phyloP scores from a whole-genome alignment of 2,113 vertebrate species.

The Mystacornis crossleyi region DNA sequence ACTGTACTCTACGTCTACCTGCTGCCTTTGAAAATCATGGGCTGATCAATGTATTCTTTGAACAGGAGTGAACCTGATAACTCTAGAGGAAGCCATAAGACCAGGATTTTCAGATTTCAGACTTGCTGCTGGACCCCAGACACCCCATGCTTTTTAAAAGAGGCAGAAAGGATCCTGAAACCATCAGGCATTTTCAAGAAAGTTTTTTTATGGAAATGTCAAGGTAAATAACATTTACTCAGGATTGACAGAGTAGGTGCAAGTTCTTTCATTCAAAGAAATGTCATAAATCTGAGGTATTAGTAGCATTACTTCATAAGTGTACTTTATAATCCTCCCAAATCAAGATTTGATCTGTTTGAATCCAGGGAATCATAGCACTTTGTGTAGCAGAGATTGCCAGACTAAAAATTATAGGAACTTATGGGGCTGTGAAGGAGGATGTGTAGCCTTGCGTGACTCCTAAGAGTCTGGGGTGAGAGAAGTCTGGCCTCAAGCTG shows the following conservation, averaged over 20 bases:
- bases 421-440: neutral
- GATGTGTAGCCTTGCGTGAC: neutral
- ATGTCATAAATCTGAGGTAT: neutral
- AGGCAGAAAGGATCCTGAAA: neutral
- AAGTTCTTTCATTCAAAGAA: neutral
- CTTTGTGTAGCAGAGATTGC: neutral
- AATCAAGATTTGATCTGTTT: neutral
- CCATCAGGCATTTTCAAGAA: neutral
- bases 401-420: neutral
- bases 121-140: neutral
- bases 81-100: neutral
- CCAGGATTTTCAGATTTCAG: neutral
- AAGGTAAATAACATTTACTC: neutral
- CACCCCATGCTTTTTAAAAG: neutral
- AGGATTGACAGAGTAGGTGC: neutral
- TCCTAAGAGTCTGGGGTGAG: neutral
- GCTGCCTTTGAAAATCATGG: neutral
- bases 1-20: neutral
- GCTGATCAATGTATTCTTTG: neutral
- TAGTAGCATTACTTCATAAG: neutral
- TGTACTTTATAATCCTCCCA: neutral
- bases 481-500: neutral
- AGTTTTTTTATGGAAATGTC: neutral
- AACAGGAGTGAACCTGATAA: neutral
- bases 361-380: neutral